Conservation (phyloP, 2,888 invertebrate species). For the Schizotus pectinicornis region DNA sequence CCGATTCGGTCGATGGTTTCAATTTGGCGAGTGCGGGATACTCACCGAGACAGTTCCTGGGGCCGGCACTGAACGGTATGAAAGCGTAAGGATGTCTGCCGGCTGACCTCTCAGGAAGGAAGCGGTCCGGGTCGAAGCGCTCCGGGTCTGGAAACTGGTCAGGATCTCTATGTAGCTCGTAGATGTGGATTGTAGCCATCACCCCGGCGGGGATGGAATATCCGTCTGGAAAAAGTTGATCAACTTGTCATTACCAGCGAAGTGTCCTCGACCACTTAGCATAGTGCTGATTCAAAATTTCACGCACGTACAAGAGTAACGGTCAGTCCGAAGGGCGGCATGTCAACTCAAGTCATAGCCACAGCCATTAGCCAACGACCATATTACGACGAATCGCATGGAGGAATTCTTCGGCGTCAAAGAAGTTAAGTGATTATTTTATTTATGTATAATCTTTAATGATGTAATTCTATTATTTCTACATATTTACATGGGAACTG, state of each 20-base stretch:
- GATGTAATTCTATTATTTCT: too few relatives aligned
- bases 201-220: slow-evolving; percentile 43
- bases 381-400: too few relatives aligned
- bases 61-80: slow-evolving; percentile 51
- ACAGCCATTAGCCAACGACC: too few relatives aligned
- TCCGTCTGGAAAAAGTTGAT: slow-evolving; percentile 39
- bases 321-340: too few relatives aligned
- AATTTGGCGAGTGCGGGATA: neutral
- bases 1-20: too few relatives aligned
- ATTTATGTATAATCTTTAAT: too few relatives aligned
- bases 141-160: slow-evolving; percentile 49
- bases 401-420: too few relatives aligned
- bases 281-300: too few relatives aligned
- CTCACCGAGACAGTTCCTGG: slow-evolving; percentile 53
- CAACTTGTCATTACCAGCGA: neutral
- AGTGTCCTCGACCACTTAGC: neutral
- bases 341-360: too few relatives aligned
- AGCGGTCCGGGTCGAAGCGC: slow-evolving; percentile 52
- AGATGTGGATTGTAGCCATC: slow-evolving; percentile 42
- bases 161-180: slow-evolving; percentile 55
- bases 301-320: too few relatives aligned
- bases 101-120: slow-evolving; percentile 47
- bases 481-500: too few relatives aligned
- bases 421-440: too few relatives aligned
- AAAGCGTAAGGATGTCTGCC: slow-evolving; percentile 50